Conservation (phyloP, 2,888 invertebrate genomes). For the Drosophila longiperda region DNA sequence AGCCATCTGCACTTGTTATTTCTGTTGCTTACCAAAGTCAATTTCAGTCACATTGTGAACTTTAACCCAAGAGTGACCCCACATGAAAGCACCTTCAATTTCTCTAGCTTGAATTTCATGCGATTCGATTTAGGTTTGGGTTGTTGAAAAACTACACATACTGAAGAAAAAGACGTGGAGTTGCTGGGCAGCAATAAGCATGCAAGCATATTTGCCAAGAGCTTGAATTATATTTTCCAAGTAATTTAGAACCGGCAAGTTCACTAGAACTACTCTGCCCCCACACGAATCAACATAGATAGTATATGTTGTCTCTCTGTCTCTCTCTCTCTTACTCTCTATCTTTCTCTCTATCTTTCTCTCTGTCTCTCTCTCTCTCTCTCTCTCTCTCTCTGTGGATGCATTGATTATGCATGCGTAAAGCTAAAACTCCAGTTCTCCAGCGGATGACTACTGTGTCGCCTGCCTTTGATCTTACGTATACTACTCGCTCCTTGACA, state of each 20-base stretch:
- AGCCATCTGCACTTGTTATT: not conserved
- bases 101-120: slow-evolving; percentile 5
- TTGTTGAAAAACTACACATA: not conserved
- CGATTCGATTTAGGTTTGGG: slow-evolving; percentile 4
- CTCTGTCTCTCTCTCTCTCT: slow-evolving; percentile 2
- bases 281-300: not conserved
- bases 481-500: slow-evolving; percentile 23
- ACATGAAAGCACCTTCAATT: not conserved
- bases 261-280: slow-evolving; percentile 9
- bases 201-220: slow-evolving; percentile 46
- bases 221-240: slow-evolving; percentile 69
- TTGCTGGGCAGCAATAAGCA: slow-evolving; percentile 26
- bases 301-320: not conserved
- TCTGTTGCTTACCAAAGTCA: not conserved
- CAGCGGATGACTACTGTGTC: slow-evolving; percentile 33
- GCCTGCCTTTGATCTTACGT: slow-evolving; percentile 57
- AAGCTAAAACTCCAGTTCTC: slow-evolving; percentile 60
- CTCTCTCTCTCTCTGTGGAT: slow-evolving; percentile 26
- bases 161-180: not conserved
- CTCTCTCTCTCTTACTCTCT: slow-evolving; percentile 7
- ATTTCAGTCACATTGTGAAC: not conserved
- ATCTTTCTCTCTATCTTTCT: slow-evolving; percentile 4
- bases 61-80: not conserved
- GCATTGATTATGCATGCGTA: slow-evolving; percentile 81
- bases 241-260: slow-evolving; percentile 59